Evolutionary conservation across 2,888 invertebrate species (phyloP).

Genomic region (Trissonchulus sp.): DNA sequence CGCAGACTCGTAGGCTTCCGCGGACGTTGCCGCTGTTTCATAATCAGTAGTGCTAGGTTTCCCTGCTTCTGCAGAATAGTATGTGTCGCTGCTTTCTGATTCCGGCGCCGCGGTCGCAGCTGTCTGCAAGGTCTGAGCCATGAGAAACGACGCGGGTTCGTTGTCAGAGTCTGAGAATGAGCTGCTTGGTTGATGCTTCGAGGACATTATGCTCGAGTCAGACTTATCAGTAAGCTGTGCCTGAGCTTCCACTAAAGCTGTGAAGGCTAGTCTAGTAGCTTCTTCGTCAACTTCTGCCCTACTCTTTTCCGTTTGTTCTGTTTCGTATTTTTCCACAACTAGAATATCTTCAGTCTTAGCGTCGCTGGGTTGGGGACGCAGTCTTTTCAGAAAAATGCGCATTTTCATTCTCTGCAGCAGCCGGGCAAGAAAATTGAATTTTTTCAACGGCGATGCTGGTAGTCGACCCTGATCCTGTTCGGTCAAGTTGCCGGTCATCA

Average conservation of each 20-base stretch:
- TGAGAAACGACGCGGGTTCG: no score
- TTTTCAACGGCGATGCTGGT: background rate
- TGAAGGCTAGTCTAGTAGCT: background rate
- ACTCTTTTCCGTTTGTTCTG: no score
- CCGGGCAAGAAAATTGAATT: background rate
- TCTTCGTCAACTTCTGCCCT: background rate
- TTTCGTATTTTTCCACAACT: background rate
- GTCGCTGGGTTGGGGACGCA: background rate
- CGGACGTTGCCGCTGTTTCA: conserved; percentile 43
- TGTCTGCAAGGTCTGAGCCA: background rate
- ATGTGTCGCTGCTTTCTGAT: background rate
- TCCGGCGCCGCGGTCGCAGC: background rate
- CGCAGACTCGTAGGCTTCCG: conserved; percentile 37
- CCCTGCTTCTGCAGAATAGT: background rate
- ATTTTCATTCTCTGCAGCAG: background rate
- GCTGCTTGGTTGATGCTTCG: no score
- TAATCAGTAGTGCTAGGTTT: conserved; percentile 39
- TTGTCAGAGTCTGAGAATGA: background rate
- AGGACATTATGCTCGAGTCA: background rate
- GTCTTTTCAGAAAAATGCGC: background rate
- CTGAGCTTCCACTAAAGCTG: background rate
- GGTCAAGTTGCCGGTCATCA: background rate
- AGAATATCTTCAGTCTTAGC: background rate
- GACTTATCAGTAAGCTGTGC: background rate
- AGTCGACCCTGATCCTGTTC: background rate